Evolutionary conservation across 2,797 vertebrate species (phyloP).

Genomic region (Acestrorhynchus altus): DNA sequence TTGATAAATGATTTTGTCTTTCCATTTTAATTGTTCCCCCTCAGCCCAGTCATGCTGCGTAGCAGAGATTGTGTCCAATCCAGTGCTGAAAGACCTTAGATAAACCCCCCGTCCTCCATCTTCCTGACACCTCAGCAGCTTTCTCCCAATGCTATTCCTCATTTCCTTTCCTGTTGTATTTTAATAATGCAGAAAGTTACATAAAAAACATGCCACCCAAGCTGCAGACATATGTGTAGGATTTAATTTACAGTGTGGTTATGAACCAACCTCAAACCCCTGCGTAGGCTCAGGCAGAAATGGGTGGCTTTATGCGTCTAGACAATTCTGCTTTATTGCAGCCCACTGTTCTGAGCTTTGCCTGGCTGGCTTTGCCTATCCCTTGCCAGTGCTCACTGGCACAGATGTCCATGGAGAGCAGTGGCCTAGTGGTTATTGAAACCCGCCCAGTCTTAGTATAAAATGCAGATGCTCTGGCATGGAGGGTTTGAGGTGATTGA

Average conservation of each 20-base stretch:
- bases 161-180: constrained; percentile 40
- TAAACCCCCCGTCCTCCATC: constrained; percentile 28
- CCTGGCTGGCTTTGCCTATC: constrained; percentile 60
- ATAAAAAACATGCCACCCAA: constrained; percentile 44
- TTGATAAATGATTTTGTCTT: constrained; percentile 51
- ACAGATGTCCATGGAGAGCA: constrained; percentile 54
- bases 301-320: constrained; percentile 66
- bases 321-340: constrained; percentile 62
- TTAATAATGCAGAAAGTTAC: constrained; percentile 45
- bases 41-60: constrained; percentile 7
- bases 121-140: constrained; percentile 42
- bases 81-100: constrained; percentile 31
- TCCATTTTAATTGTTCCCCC: constrained; percentile 45
- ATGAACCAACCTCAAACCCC: constrained; percentile 55
- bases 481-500: constrained; percentile 54
- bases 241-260: constrained; percentile 56
- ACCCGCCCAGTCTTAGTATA: constrained; percentile 5
- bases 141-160: constrained; percentile 25
- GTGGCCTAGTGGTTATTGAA: constrained; percentile 41
- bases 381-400: constrained; percentile 61
- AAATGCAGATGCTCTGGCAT: constrained; percentile 51
- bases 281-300: constrained; percentile 46
- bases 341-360: constrained; percentile 58
- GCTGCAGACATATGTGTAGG: constrained; percentile 49
- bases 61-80: constrained; percentile 34